A percentile compares a stretch with the other conserved stretches of the same genome.
phyloP scores from a whole-genome alignment of 2,113 vertebrate species.

The Atlantisia rogersi region DNA sequence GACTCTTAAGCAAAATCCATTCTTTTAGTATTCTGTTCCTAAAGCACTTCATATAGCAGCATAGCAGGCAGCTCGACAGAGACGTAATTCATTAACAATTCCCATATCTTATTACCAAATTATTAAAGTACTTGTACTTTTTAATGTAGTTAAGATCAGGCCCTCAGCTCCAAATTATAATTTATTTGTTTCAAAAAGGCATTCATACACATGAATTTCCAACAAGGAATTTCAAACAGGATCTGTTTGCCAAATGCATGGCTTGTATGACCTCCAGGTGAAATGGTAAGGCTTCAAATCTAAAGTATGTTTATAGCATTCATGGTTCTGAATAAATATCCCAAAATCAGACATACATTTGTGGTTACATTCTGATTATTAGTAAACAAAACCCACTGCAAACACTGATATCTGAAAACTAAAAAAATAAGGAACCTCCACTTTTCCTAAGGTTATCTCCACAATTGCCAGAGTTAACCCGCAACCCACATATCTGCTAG shows the following conservation, averaged over 20 bases:
- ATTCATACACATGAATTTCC: neutral
- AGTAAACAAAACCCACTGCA: neutral
- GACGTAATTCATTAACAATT: neutral
- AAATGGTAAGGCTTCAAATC: neutral
- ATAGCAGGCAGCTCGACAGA: neutral
- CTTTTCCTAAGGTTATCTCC: neutral
- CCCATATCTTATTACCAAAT: neutral
- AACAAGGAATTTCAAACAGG: neutral
- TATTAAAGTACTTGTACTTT: neutral
- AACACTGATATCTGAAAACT: neutral
- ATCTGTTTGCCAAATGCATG: neutral
- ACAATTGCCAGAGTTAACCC: neutral
- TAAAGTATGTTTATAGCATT: neutral
- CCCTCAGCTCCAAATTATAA: neutral
- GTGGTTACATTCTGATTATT: neutral
- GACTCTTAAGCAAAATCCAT: fast-evolving
- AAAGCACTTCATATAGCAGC: neutral
- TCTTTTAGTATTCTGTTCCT: neutral
- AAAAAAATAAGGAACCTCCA: neutral
- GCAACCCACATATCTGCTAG: neutral
- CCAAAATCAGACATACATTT: neutral
- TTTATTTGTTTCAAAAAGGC: no score
- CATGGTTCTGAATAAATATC: neutral
- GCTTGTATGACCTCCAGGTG: neutral
- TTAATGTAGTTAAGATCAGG: neutral